Base-by-base conservation (phyloP, 2,797 vertebrate genomes). In the Cyprinodon diabolis region DNA sequence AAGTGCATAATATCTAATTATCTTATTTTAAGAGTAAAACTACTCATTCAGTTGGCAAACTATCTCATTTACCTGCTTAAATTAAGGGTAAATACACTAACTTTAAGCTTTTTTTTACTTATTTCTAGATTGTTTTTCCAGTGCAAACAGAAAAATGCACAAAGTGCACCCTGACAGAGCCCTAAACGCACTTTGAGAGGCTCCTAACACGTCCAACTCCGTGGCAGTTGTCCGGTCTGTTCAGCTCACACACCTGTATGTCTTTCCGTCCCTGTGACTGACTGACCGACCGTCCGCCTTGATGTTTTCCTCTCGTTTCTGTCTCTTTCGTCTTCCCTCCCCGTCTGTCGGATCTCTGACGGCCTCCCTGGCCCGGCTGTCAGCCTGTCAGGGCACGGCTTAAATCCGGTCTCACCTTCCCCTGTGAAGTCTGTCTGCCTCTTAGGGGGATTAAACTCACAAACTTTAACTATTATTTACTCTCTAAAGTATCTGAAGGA, bases 251-350 rank as follows among this genome's bases (percentile, higher is more conserved):
- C 80, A 63, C 58, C 76, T 68, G 82, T 78, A 81, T 0, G 65
- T 85, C 86, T 57, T 43, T 74, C 71, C 65, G 84, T 84, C 85
- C 7, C 52, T 74, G 25, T 85, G 85, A 89, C 69, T 68, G 84
- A 83, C 67, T 0, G 54, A 9, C 69, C 45, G 84, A 84, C 84
- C 19, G 65, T 72, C 71, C 6, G 65, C 37, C 84, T 72, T 55
- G 80, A 86, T 84, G 21, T 37, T 71, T 82, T 66, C 78, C 19
- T 83, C 82, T 79, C 84, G 68, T 80, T 82, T 81, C 82, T 83
- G 87, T 90, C 86, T 77, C 78, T 83, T 80, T 19, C n/a, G 56
- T 80, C 77, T 51, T 80, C 60, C 79, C 49, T 30, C 30, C 68
- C 73, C 11, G 78, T 85, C 85, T 2, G 7, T 85, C 80, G 0